phyloP scores from a whole-genome alignment of 1,140 invertebrate species.

The Calliphora vicina region DNA sequence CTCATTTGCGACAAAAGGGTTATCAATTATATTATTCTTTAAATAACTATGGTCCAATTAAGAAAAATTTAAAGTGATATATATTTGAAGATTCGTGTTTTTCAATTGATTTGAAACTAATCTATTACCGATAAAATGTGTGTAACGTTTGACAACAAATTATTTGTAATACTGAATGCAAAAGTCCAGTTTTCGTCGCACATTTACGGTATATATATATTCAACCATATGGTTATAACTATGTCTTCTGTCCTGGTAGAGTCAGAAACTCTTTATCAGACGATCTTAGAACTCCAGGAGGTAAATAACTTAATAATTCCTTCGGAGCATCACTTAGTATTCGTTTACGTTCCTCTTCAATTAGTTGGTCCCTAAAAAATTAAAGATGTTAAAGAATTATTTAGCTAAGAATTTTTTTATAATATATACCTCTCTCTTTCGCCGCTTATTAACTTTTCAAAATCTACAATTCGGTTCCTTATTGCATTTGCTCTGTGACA shows the following conservation, averaged over 20 bases:
- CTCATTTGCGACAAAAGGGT: too few species aligned
- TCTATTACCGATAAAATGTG: too few species aligned
- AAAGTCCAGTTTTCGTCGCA: too few species aligned
- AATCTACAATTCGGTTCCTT: constrained; percentile 31
- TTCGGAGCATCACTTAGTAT: constrained; percentile 37
- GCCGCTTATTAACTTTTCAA: constrained; percentile 13
- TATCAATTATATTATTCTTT: too few species aligned
- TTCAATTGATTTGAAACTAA: too few species aligned
- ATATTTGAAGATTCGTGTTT: too few species aligned
- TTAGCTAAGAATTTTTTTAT: background rate
- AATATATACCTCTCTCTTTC: constrained; percentile 31
- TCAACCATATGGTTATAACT: background rate
- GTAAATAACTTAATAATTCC: constrained; percentile 41
- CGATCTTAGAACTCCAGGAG: constrained; percentile 38
- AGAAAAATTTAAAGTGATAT: too few species aligned
- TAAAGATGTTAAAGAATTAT: constrained; percentile 28
- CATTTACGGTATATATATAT: too few species aligned
- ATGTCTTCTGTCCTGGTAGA: background rate
- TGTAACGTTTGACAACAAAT: too few species aligned
- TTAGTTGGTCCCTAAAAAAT: constrained; percentile 38
- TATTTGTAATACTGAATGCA: too few species aligned
- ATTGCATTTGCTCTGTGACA: constrained; percentile 25
- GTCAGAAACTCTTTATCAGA: constrained; percentile 29
- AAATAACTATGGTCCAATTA: too few species aligned
- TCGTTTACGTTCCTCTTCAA: constrained; percentile 42